These are phyloP conservation scores for Epinephelus lanceolatus DNA, from an alignment of 2,113 vertebrate species.

Conservation along the genomic window DNA sequence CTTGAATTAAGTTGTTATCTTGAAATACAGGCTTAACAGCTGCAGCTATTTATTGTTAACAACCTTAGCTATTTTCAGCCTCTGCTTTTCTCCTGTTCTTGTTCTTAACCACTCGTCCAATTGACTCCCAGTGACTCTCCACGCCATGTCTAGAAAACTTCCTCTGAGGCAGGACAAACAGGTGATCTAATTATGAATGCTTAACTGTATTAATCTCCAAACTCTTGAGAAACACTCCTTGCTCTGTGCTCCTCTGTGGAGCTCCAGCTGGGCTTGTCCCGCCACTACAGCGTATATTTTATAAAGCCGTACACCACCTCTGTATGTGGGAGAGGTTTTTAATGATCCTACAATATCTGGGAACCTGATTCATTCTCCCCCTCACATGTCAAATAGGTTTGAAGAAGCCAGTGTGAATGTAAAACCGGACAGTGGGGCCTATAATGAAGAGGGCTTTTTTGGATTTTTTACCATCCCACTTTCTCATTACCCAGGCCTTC, in stretches of 20 bases:
- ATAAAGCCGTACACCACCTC: not conserved
- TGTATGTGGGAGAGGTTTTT: not conserved
- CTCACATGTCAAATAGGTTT: conserved; percentile 12
- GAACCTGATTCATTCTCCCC: conserved; percentile 35
- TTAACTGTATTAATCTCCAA: conserved; percentile 31
- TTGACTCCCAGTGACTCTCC: not conserved
- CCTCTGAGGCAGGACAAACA: conserved; percentile 23
- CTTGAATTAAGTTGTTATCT: no score
- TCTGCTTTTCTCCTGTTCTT: no score
- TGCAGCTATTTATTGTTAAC: no score
- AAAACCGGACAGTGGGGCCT: not conserved
- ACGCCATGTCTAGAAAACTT: conserved; percentile 20
- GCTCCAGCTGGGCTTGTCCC: not conserved
- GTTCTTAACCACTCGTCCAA: not conserved
- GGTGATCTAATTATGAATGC: conserved; percentile 33
- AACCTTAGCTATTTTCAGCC: no score
- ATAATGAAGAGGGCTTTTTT: conserved; percentile 56
- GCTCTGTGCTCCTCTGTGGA: not conserved
- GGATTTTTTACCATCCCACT: conserved; percentile 26
- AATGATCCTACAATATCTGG: not conserved
- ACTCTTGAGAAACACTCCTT: no score
- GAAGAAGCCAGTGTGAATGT: conserved; percentile 19
- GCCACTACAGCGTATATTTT: not conserved
- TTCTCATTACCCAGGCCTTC: conserved; percentile 75
- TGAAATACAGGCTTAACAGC: no score